A percentile compares a stretch with the other conserved stretches of the same genome.
Conservation (phyloP, 2,797 vertebrate genomes). For the Pangasius mekongensis region DNA sequence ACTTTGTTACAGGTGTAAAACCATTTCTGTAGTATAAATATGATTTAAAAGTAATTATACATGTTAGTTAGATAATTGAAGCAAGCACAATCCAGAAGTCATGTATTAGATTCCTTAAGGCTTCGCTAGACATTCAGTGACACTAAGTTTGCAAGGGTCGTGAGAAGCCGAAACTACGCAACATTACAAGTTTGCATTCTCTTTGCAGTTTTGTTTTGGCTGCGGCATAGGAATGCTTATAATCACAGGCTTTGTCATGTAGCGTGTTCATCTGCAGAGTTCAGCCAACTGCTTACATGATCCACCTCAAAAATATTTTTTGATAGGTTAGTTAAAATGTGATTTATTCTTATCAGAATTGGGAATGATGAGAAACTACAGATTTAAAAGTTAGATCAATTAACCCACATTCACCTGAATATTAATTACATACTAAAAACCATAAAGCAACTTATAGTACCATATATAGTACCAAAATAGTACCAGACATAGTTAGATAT, state of each 20-base stretch:
- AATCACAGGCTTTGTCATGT: not conserved
- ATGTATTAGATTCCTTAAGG: not conserved
- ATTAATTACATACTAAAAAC: not conserved
- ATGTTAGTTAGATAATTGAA: not conserved
- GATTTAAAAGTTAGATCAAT: not conserved
- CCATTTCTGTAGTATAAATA: not conserved
- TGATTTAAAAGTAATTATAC: not conserved
- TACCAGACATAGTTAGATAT: not conserved
- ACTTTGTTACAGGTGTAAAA: not conserved
- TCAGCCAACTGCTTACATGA: not conserved
- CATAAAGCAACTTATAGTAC: not conserved
- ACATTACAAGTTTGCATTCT: not conserved
- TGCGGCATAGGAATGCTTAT: not conserved
- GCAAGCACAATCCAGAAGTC: not conserved
- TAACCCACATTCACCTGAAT: not conserved
- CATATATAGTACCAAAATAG: too few relatives aligned
- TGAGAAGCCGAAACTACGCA: not conserved
- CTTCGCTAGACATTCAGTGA: not conserved
- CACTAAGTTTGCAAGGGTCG: not conserved
- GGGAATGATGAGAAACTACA: not conserved
- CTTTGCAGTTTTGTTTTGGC: not conserved
- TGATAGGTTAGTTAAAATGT: not conserved
- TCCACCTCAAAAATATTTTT: not conserved
- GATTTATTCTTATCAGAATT: not conserved
- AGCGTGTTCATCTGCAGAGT: not conserved